Evolutionary conservation across 2,113 vertebrate species (phyloP).

Genomic region (Lipophrys pholis): DNA sequence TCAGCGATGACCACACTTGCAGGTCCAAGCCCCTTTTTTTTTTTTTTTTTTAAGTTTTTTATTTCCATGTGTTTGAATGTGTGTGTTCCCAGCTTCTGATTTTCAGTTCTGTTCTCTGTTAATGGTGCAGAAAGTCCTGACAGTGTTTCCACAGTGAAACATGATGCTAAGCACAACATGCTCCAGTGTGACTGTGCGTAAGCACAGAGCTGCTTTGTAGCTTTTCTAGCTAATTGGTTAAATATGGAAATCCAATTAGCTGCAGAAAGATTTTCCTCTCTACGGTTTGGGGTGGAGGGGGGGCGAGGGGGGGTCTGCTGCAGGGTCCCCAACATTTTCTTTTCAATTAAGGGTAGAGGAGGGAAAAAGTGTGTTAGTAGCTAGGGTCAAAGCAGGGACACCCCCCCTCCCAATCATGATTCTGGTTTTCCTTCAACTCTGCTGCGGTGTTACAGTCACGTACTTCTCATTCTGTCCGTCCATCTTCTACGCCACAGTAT

Average conservation of each 20-base stretch:
- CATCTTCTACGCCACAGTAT: too few species aligned
- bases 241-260: slow-evolving; percentile 86
- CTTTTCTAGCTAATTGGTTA: slow-evolving; percentile 83
- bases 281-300: not conserved
- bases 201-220: slow-evolving; percentile 69
- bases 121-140: slow-evolving; percentile 85
- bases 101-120: slow-evolving; percentile 83
- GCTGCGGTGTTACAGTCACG: not conserved
- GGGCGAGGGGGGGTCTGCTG: slow-evolving; percentile 28
- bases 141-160: slow-evolving; percentile 82
- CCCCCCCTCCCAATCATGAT: too few species aligned
- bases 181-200: slow-evolving; percentile 72
- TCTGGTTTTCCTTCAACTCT: too few species aligned
- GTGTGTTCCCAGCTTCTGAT: slow-evolving; percentile 61
- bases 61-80: slow-evolving; percentile 32
- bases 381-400: slow-evolving; percentile 60
- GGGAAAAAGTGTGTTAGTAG: slow-evolving; percentile 64
- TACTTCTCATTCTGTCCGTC: too few species aligned
- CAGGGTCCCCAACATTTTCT: slow-evolving; percentile 65
- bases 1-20: slow-evolving; percentile 98
- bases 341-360: slow-evolving; percentile 58
- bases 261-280: slow-evolving; percentile 60
- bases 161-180: slow-evolving; percentile 81
- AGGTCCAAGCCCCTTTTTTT: slow-evolving; percentile 83
- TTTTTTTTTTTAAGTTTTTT: slow-evolving; percentile 35